Percentiles rank a stretch among this genome's conserved stretches.
Evolutionary conservation across 2,888 invertebrate species (phyloP).

Genomic region (Dasysyrphus albostriatus): DNA sequence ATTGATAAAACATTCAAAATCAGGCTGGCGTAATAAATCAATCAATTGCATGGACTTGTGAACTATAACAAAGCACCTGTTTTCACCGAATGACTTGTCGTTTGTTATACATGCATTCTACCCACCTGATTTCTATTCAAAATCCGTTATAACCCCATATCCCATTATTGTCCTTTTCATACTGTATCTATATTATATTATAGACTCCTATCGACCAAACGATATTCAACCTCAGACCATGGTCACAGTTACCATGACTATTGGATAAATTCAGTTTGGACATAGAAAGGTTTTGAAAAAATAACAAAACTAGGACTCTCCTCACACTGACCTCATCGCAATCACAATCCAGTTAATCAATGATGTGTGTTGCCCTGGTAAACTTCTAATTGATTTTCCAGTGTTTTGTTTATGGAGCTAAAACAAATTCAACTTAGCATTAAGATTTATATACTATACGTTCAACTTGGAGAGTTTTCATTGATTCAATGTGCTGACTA

Average conservation of each 20-base stretch:
- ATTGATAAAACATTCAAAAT: slow-evolving; percentile 73
- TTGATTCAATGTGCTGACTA: background rate
- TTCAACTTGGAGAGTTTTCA: background rate
- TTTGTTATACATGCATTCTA: background rate
- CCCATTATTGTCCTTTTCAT: slow-evolving; percentile 36
- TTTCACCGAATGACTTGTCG: slow-evolving; percentile 41
- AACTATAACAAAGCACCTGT: slow-evolving; percentile 67
- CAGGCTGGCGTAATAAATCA: slow-evolving; percentile 45
- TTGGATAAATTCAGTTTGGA: slow-evolving; percentile 36
- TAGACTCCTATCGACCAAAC: slow-evolving; percentile 69
- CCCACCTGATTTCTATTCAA: slow-evolving; percentile 12
- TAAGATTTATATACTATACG: too few relatives aligned
- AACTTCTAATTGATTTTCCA: slow-evolving; percentile 62
- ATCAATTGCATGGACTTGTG: slow-evolving; percentile 39
- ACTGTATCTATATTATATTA: background rate
- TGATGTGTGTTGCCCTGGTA: slow-evolving; percentile 63
- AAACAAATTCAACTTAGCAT: slow-evolving; percentile 46
- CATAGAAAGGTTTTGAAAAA: slow-evolving; percentile 23
- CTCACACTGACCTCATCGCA: slow-evolving; percentile 13
- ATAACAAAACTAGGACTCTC: slow-evolving; percentile 20
- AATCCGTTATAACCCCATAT: background rate
- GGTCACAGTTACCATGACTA: slow-evolving; percentile 52
- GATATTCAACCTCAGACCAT: slow-evolving; percentile 38
- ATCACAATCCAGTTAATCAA: background rate
- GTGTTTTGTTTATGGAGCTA: slow-evolving; percentile 60